phyloP scores from a whole-genome alignment of 53 echinoderm and acorn worm species.

The Actinopyga echinites region DNA sequence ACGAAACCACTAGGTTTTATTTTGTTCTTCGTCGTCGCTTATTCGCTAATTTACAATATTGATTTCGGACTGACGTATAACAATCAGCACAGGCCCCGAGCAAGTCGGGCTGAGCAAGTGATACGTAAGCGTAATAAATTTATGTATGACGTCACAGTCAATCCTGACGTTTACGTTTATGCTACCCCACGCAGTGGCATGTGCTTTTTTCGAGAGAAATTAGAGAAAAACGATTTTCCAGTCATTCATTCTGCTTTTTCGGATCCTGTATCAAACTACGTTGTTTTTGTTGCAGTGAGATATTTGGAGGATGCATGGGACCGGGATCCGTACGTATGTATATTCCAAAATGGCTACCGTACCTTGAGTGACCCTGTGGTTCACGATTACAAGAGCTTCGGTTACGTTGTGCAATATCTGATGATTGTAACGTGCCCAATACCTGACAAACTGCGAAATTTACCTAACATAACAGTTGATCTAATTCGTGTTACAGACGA shows the following conservation, averaged over 20 bases:
- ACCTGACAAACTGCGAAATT: constrained; percentile 24
- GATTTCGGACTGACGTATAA: neutral
- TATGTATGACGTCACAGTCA: neutral
- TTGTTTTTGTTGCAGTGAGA: constrained; percentile 70
- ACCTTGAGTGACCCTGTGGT: constrained; percentile 58
- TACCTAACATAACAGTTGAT: constrained; percentile 39
- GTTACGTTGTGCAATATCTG: constrained; percentile 73
- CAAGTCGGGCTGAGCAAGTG: neutral
- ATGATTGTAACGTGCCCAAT: constrained; percentile 68
- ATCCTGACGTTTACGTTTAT: constrained; percentile 21
- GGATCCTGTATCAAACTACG: constrained; percentile 51
- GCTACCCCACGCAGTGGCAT: constrained; percentile 42
- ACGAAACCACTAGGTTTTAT: neutral
- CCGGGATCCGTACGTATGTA: constrained; percentile 49
- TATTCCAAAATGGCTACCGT: constrained; percentile 49
- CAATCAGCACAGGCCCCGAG: neutral
- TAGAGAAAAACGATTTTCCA: constrained; percentile 62
- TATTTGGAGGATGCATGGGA: constrained; percentile 41
- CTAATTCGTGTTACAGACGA: constrained; percentile 46
- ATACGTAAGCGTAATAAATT: constrained; percentile 19
- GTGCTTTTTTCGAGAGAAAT: constrained; percentile 70
- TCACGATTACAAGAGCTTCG: constrained; percentile 75
- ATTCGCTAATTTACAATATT: neutral
- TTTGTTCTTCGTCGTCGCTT: neutral
- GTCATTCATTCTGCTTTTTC: constrained; percentile 77